A percentile compares a stretch with the other conserved stretches of the same genome.
phyloP scores from a whole-genome alignment of 2,113 vertebrate species.

The Silurus asotus region DNA sequence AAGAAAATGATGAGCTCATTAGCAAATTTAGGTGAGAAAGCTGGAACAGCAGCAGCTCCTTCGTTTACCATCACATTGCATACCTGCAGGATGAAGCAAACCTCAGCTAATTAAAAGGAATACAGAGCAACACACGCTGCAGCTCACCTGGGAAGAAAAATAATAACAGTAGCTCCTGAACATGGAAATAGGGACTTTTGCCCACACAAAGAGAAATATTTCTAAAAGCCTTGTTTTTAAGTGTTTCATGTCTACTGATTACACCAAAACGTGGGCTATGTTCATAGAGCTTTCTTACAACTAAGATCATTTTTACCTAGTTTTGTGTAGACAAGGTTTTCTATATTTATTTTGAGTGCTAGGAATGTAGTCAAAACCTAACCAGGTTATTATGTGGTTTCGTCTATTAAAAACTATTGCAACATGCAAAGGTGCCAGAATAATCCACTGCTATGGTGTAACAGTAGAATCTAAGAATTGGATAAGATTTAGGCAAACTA shows the following conservation, averaged over 20 bases:
- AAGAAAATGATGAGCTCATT: conserved; percentile 6
- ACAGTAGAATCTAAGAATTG: neutral
- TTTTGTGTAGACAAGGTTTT: too few relatives aligned
- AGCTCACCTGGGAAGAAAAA: neutral
- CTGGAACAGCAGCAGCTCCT: neutral
- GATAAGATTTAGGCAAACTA: neutral
- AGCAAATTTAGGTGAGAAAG: conserved; percentile 4
- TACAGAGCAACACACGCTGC: neutral
- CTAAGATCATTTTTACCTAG: neutral
- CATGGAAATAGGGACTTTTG: neutral
- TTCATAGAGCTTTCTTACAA: neutral
- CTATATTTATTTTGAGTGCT: too few relatives aligned
- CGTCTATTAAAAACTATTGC: too few relatives aligned
- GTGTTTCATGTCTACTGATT: neutral
- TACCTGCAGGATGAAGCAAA: neutral
- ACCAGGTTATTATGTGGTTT: too few relatives aligned
- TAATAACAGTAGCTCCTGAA: neutral
- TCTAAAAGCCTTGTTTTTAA: neutral
- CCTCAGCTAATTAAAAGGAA: neutral
- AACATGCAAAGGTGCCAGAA: neutral
- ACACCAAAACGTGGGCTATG: neutral
- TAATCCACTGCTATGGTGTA: neutral
- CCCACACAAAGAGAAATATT: neutral
- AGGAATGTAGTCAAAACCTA: too few relatives aligned
- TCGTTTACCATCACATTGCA: neutral